Base-by-base conservation (phyloP, 1,140 invertebrate genomes). In the Dendroctonus ponderosae region DNA sequence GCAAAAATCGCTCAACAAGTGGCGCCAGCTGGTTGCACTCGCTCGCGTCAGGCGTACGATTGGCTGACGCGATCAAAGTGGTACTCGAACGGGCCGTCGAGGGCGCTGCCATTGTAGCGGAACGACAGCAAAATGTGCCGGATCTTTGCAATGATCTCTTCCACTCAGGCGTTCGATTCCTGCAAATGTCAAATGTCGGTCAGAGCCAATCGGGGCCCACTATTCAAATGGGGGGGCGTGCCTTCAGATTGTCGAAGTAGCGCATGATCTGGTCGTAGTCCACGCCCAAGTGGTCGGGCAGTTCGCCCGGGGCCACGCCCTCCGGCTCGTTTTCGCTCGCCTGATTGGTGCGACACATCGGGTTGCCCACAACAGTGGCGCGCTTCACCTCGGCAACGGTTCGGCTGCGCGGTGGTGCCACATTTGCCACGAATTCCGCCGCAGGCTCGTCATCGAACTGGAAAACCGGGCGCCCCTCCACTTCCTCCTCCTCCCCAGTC, bases 201-300 rank as follows among this genome's bases (percentile, higher is more conserved):
- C 7, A 48, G 46, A 14, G 11, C 14, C 5, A 7, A 8, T 48
- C 14, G 46, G 14, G 15, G 15, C 9, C 3, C 11, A 51, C 14
- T 51, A 9, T 46, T 46, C 44, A 12, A 12, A 46, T 11, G 44
- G 44, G 8, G 8, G 44, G 8, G 44, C 44, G 54, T 81, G 87
- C 95, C 85, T 97, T 97, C 74, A 98, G 84, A 84, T 95, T 97
- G 80, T 96, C 93, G 85, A 98, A 97, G 82, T 97, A 96, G 75
- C 95, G 91, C 91, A 96, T 94, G 77, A 98, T 92, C 83, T 97
- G 92, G 76, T 97, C 93, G 80, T 97, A 97, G 78, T 97, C 93
- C 92, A 97, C 94, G 72, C 92, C 92, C 66, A 91, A 83, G 72
- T 89, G 87, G 50, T 85, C 86, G 38, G 80, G 69, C 6, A 88